These are phyloP conservation scores for Aphaenogaster ashmeadi DNA, from an alignment of 1,140 invertebrate genomes.

Conservation along the genomic window DNA sequence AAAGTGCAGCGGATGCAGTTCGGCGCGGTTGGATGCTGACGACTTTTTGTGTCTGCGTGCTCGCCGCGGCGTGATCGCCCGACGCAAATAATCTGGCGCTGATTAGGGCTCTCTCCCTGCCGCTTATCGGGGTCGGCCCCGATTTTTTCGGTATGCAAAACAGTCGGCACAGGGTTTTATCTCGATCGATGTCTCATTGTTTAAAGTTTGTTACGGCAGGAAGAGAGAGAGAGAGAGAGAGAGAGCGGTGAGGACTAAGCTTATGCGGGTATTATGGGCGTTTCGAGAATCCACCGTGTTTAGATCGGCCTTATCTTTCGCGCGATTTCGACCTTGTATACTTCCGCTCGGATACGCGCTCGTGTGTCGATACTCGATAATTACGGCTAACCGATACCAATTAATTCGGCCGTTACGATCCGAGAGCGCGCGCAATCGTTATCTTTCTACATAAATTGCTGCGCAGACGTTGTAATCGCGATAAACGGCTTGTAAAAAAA, in stretches of 20 bases:
- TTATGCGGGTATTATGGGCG: neutral
- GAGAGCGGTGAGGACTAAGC: neutral
- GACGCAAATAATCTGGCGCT: conserved; percentile 35
- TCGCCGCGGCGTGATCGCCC: neutral
- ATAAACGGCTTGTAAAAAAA: neutral
- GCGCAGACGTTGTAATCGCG: neutral
- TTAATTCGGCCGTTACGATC: neutral
- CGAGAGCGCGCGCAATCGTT: neutral
- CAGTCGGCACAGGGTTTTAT: conserved; percentile 26
- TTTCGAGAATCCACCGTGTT: conserved; percentile 53
- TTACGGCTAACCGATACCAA: neutral
- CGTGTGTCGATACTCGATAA: neutral
- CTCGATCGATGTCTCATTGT: conserved; percentile 49
- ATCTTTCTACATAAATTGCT: conserved; percentile 2
- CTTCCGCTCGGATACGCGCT: conserved; percentile 19
- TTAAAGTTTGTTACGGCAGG: conserved; percentile 33
- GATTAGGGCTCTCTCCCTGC: neutral
- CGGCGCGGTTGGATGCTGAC: conserved; percentile 42
- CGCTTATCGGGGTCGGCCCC: conserved; percentile 18
- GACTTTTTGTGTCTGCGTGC: conserved; percentile 18
- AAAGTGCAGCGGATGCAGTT: conserved; percentile 62
- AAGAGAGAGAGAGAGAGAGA: neutral
- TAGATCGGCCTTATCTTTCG: conserved; percentile 50
- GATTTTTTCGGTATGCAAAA: conserved; percentile 58
- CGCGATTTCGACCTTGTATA: conserved; percentile 21